Conservation (phyloP, 2,797 vertebrate species). For the Champsocephalus gunnari region DNA sequence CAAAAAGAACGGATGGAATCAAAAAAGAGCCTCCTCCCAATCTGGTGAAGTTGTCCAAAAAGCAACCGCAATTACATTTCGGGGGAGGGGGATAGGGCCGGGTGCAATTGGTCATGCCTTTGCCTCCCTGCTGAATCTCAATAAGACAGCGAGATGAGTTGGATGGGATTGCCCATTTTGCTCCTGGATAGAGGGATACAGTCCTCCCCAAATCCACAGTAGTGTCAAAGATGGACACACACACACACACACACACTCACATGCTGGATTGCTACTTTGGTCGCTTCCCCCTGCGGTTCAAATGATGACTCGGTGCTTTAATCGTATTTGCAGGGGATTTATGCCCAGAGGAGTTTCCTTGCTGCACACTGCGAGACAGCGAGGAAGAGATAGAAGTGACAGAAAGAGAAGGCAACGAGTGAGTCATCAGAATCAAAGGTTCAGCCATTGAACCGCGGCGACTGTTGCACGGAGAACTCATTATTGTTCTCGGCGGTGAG, state of each 20-base stretch:
- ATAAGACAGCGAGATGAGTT: conserved; percentile 55
- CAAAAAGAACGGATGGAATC: conserved; percentile 6
- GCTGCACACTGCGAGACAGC: conserved; percentile 17
- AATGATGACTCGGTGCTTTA: conserved; percentile 78
- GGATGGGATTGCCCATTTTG: conserved; percentile 63
- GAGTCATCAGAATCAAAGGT: conserved; percentile 55
- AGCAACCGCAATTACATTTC: conserved; percentile 59
- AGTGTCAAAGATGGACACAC: conserved; percentile 47
- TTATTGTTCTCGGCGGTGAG: conserved; percentile 64
- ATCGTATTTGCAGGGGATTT: conserved; percentile 80
- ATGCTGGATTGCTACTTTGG: conserved; percentile 43
- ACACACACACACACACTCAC: conserved; percentile 22
- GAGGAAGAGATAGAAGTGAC: conserved; percentile 34
- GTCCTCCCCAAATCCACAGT: conserved; percentile 15
- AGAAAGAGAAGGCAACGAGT: conserved; percentile 26
- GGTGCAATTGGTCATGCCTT: conserved; percentile 62
- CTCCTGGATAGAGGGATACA: conserved; percentile 48
- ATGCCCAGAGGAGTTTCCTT: conserved; percentile 66
- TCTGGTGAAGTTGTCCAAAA: conserved; percentile 28
- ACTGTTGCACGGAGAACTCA: conserved; percentile 65
- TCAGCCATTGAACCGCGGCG: conserved; percentile 59
- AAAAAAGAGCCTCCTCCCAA: conserved; percentile 32
- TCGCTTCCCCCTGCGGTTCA: conserved; percentile 67
- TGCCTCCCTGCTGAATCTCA: conserved; percentile 52
- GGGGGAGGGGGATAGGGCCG: conserved; percentile 7